A percentile compares a stretch with the other conserved stretches of the same genome.
Evolutionary conservation across 35 echinoderm and acorn worm genomes (phyloP).

Genomic region (Eucidaris tribuloides): DNA sequence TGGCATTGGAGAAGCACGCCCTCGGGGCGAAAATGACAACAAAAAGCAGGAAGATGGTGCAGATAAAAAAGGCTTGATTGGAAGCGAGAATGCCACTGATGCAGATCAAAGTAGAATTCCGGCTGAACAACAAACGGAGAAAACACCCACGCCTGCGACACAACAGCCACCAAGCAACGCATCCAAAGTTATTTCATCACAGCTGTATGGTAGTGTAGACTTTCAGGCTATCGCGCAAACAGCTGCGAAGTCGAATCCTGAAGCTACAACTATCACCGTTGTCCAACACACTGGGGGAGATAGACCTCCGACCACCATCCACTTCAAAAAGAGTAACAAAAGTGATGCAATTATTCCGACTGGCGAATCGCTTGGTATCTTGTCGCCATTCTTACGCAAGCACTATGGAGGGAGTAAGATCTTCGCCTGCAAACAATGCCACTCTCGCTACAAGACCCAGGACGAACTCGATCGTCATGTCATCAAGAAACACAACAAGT

Average conservation of each 20-base stretch:
- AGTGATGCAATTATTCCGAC: slow-evolving; percentile 97
- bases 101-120: not conserved
- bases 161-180: not conserved
- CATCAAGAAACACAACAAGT: slow-evolving; percentile 74
- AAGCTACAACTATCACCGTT: slow-evolving; percentile 80
- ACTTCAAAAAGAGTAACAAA: slow-evolving; percentile 85
- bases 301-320: slow-evolving; percentile 58
- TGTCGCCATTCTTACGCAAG: slow-evolving; percentile 70
- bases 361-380: slow-evolving; percentile 78
- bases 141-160: not conserved
- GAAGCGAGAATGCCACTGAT: not conserved
- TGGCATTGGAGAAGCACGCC: not conserved
- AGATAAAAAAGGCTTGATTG: not conserved
- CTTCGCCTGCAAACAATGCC: slow-evolving; percentile 64
- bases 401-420: slow-evolving; percentile 50
- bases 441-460: slow-evolving; percentile 58
- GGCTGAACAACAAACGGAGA: not conserved
- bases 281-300: slow-evolving; percentile 58
- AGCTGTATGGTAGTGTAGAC: slow-evolving; percentile 38
- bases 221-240: slow-evolving; percentile 64
- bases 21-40: not conserved
- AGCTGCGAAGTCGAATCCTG: slow-evolving; percentile 69
- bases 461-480: slow-evolving; percentile 72
- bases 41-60: not conserved
- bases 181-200: not conserved